Evolutionary conservation across 2,888 invertebrate species (phyloP).

Genomic region (Bedellia somnulentella): DNA sequence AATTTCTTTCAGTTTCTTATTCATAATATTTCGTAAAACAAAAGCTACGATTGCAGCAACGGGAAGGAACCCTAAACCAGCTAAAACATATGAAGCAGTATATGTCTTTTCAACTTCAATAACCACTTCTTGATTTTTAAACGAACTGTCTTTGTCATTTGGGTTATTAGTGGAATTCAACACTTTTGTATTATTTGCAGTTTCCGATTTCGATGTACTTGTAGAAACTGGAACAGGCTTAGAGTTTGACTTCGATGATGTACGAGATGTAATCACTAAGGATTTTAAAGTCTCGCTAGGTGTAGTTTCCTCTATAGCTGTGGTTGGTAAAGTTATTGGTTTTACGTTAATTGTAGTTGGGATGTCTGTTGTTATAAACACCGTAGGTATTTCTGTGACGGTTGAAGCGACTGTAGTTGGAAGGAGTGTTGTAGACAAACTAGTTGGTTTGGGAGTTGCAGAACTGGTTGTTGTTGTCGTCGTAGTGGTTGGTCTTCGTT

Average conservation of each 20-base stretch:
- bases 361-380: neutral
- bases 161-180: slow-evolving; percentile 12
- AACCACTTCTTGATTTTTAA: slow-evolving; percentile 51
- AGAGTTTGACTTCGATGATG: slow-evolving; percentile 40
- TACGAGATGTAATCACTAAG: slow-evolving; percentile 41
- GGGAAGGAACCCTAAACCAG: slow-evolving; percentile 63
- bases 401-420: slow-evolving; percentile 11
- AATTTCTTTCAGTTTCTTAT: slow-evolving; percentile 55
- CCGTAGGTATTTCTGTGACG: neutral
- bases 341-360: slow-evolving; percentile 9
- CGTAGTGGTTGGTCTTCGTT: slow-evolving; percentile 45
- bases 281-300: slow-evolving; percentile 21
- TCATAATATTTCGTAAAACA: slow-evolving; percentile 54
- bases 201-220: slow-evolving; percentile 11
- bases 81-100: slow-evolving; percentile 63
- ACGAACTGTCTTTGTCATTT: slow-evolving; percentile 14
- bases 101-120: slow-evolving; percentile 63
- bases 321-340: slow-evolving; percentile 7
- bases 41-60: slow-evolving; percentile 61
- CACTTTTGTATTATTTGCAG: neutral
- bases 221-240: slow-evolving; percentile 20
- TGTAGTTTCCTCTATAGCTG: slow-evolving; percentile 10
- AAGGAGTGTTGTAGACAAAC: slow-evolving; percentile 10
- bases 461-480: slow-evolving; percentile 24
- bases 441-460: slow-evolving; percentile 15